Evolutionary conservation across 2,797 vertebrate genomes (phyloP), one percentile per base, ranked within the genome.

Genomic region (Gymnoscopelus braueri): DNA sequence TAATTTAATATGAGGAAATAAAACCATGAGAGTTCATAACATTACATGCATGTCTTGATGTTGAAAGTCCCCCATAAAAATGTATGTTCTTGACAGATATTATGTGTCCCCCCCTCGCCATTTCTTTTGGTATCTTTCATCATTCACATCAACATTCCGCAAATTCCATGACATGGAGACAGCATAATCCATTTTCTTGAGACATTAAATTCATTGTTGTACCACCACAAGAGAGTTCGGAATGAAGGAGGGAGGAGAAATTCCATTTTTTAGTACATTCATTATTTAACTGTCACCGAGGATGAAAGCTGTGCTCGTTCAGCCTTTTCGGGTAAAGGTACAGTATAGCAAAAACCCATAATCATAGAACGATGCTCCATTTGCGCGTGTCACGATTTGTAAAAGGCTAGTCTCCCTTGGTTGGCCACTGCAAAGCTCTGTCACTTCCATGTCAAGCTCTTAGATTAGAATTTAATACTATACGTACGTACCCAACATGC

Each of bases 251-350:
- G 32, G 32, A 35, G 32, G 32, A 35, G 32, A 90, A 86, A 90
- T 91, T 87, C 83, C 64, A 65, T 89, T 87, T 82, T 63, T 87
- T 73, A 77, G 68, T 81, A 81, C 80, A 91, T 90, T 88, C 91
- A 90, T 92, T 92, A 91, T 92, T 91, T 90, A 90, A 85, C 89
- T 90, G 89, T 92, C 89, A 90, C 85, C 77, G 77, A 71, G 72
- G 86, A 84, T 88, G 90, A 87, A 89, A 85, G 88, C 77, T 82
- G 85, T 83, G 77, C 82, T 88, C 80, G 72, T 81, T 90, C 86
- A 82, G 83, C 79, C 77, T 78, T 54, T 61, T 58, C 61, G 79
- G 79, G 71, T 84, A 80, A 87, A 85, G 79, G 77, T 82, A 71
- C 60, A 65, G 84, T 35, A 65, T 79, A 78, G 54, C 54, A 14